Evolutionary conservation across 1,140 invertebrate species (phyloP), one percentile per base, ranked within the genome.

Genomic region (Andricus grossulariae): DNA sequence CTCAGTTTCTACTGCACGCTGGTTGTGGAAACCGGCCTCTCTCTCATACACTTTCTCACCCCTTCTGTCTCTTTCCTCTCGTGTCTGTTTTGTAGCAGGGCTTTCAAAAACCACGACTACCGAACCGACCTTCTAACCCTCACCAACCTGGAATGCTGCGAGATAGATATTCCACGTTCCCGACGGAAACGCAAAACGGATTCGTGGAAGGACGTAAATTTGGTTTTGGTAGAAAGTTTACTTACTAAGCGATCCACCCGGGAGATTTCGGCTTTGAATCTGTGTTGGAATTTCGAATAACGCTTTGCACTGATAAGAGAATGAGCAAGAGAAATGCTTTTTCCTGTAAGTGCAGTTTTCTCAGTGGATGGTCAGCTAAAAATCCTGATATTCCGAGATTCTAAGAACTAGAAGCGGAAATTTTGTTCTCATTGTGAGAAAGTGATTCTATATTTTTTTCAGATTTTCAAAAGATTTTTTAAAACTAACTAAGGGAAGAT

Each of bases 21-120:
- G 87, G 85, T 88, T 88, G 85, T 82, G 85, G 82, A 88, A 87
- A 81, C 77, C 75, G 81, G 78, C 82, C 85, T 71, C 66, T 78
- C 54, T 75, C 49, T 57, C 52, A 21, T 50, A 51, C 71, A 32
- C 32, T 39, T 73, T n/a, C 49, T 45, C 39, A 45, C 50, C 25
- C 13, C n/a, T 71, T 18, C 15, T 72, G 19, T 1, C 51, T 32
- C 66, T 49, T 21, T 55, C 77, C 74, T 84, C 83, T 84, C 82
- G 76, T 82, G 82, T 86, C 87, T 90, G 83, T 88, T 90, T 87
- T 85, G 83, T 81, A 80, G 80, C 76, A 79, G 84, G 85, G 84
- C 86, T 89, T 90, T 88, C 84, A 86, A 89, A 89, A 89, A 88
- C 88, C 89, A 83, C 87, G 83, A 85, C 83, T 78, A 77, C 76